Percentiles rank a stretch among this genome's conserved stretches.
Evolutionary conservation across 2,113 vertebrate genomes (phyloP).

Genomic region (Chamaetylas fuelleborni): DNA sequence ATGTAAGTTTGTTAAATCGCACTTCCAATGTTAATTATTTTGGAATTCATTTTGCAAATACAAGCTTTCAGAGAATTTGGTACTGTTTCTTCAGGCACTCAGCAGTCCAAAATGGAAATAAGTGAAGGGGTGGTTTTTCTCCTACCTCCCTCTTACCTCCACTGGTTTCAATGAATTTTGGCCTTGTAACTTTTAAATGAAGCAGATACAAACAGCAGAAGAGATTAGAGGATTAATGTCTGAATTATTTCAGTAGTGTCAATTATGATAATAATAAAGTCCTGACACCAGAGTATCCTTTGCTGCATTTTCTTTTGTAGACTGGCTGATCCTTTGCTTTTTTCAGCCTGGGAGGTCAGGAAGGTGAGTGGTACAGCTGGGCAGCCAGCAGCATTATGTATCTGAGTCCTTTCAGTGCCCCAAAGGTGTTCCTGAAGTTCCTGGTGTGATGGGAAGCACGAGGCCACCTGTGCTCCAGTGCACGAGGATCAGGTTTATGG

Average conservation of each 20-base stretch:
- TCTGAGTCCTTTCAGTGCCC: neutral
- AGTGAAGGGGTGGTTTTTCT: neutral
- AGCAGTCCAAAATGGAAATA: neutral
- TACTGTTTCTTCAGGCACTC: neutral
- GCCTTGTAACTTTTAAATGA: constrained; percentile 15
- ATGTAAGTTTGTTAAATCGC: neutral
- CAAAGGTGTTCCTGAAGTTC: constrained; percentile 6
- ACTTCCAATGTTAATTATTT: constrained; percentile 10
- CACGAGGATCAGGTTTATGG: neutral
- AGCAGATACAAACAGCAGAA: constrained; percentile 7
- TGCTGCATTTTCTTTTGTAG: constrained; percentile 10
- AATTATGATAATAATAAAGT: constrained; percentile 33
- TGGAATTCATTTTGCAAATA: neutral
- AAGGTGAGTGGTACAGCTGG: constrained; percentile 35
- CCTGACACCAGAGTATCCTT: neutral
- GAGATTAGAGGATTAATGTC: constrained; percentile 41
- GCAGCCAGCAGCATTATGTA: neutral
- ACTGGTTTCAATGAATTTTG: neutral
- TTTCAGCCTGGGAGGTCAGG: constrained; percentile 8
- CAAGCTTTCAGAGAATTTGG: neutral
- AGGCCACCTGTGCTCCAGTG: neutral
- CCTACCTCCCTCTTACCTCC: neutral
- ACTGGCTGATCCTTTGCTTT: neutral
- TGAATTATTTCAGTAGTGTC: neutral
- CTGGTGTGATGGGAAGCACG: neutral